These are phyloP conservation scores for honey bee (Apis mellifera) DNA, from an alignment of 1,140 invertebrate species.

Conservation along the genomic window DNA sequence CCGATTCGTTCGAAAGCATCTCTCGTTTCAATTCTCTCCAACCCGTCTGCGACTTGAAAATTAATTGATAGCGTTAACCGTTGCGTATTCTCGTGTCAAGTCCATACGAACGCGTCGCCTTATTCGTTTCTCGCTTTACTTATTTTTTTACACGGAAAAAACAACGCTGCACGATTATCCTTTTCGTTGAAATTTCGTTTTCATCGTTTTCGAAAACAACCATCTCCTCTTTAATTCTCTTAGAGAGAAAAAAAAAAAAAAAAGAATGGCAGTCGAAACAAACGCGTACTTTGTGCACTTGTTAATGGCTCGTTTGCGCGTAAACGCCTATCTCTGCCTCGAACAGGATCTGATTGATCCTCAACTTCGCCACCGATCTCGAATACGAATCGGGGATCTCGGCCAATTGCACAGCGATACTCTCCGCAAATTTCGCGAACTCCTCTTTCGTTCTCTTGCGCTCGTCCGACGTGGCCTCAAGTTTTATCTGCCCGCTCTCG, in stretches of 20 bases:
- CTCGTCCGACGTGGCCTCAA: slow-evolving; percentile 25
- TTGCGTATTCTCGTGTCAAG: background rate
- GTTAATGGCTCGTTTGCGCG: slow-evolving; percentile 67
- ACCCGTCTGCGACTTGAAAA: background rate
- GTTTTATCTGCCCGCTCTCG: slow-evolving; percentile 39
- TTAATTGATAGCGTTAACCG: background rate
- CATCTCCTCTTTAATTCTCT: no score
- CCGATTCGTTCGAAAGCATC: background rate
- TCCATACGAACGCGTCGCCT: background rate
- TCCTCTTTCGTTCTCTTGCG: slow-evolving; percentile 65
- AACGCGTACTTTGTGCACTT: background rate
- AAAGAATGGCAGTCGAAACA: background rate
- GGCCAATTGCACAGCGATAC: slow-evolving; percentile 68
- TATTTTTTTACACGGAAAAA: background rate
- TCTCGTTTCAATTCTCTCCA: background rate
- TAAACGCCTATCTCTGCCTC: slow-evolving; percentile 72
- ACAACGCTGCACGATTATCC: background rate
- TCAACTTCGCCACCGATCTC: slow-evolving; percentile 70
- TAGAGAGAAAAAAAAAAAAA: no score
- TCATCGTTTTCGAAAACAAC: background rate
- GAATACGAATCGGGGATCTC: slow-evolving; percentile 71
- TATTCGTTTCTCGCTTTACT: background rate
- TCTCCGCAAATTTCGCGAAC: slow-evolving; percentile 69
- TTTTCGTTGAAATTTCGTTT: background rate
- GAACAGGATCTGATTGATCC: slow-evolving; percentile 72